Evolutionary conservation across 1,140 invertebrate genomes (phyloP), one percentile per base, ranked within the genome.

Genomic region (Odontomachus brunneus): DNA sequence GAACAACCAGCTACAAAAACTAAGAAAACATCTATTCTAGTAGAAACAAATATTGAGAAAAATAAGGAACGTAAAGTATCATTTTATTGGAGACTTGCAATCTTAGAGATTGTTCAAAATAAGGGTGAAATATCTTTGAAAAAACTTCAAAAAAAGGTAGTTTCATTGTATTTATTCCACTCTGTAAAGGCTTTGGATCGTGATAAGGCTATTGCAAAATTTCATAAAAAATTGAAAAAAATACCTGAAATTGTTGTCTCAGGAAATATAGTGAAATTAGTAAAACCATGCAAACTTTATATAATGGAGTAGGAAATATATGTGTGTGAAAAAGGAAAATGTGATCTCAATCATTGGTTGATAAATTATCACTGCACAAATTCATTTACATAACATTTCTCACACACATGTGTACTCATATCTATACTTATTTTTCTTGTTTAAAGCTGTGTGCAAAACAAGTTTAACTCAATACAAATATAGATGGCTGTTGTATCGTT

Each of bases 161-260:
- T 93, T 7, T 88, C 89, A 48, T 90, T 86, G 26, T 94, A 94
- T 83, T 62, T 91, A 29, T 85, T 82, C 59, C 73, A 90, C 60
- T 82, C 85, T 84, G 84, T 89, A n/a, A 72, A 91, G 71, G 71
- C 67, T 15, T 85, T 90, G 38, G 82, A 76, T 22, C 33, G 84
- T 17, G 92, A 93, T 71, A 93, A 94, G 87, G 89, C 91, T 82
- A 26, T 62, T 33, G 90, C 88, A 73, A 93, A 91, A 82, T 93
- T 94, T 83, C 90, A 92, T 59, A 94, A 94, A 84, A 94, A 94
- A 69, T 51, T 95, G 33, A 87, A 89, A n/a, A 93, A 94, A 90
- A 83, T 94, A 19, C 74, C 88, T 19, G 73, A 84, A 75, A 76
- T 93, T 62, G 51, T 19, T 57, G 65, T 93, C 44, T 73, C 33